Percentiles rank a stretch among this genome's conserved stretches.
Conservation (phyloP, 2,113 vertebrate genomes). For the Forbesichthys papilliferus region DNA sequence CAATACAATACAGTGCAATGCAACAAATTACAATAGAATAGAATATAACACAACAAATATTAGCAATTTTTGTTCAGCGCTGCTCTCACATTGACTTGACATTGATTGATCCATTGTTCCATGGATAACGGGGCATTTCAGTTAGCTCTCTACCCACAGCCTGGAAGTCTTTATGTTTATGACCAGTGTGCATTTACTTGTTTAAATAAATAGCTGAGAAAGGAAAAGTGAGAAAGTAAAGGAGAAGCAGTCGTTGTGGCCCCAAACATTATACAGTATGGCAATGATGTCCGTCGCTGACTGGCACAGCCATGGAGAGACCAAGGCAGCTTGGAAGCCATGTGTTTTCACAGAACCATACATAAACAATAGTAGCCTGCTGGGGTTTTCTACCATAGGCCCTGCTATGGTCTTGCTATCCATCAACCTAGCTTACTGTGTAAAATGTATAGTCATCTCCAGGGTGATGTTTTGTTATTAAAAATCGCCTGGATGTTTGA, state of each 20-base stretch:
- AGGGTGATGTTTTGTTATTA: constrained; percentile 15
- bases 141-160: constrained; percentile 20
- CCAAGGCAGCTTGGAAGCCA: constrained; percentile 35
- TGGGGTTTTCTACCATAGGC: constrained; percentile 21
- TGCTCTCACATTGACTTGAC: not conserved
- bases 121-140: constrained; percentile 6
- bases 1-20: not conserved
- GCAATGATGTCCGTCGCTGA: constrained; percentile 36
- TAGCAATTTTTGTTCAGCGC: not conserved
- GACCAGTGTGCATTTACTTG: constrained; percentile 51
- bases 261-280: constrained; percentile 38
- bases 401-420: constrained; percentile 25
- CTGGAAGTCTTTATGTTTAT: constrained; percentile 30
- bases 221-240: constrained; percentile 42
- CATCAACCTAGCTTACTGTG: constrained; percentile 14
- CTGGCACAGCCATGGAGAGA: constrained; percentile 21
- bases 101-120: not conserved
- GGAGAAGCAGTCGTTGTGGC: constrained; percentile 14
- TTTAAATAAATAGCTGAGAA: constrained; percentile 64
- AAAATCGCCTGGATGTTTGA: not conserved
- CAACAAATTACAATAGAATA: not conserved
- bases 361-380: constrained; percentile 52
- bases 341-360: constrained; percentile 39
- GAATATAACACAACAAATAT: not conserved
- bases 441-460: not conserved